Conservation (phyloP, 2,888 invertebrate species). For the Stenurella melanura region DNA sequence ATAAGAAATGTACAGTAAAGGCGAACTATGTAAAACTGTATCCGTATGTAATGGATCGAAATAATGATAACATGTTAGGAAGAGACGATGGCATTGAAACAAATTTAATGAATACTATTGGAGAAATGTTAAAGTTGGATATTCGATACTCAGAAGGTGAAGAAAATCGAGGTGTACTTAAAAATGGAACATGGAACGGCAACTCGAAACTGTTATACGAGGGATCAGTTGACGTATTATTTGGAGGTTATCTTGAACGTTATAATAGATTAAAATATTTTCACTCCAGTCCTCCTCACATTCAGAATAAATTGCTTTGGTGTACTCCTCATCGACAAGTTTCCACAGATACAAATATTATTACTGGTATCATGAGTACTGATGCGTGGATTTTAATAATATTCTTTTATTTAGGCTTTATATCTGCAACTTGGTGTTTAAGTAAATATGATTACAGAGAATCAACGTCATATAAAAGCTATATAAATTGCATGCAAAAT, state of each 20-base stretch:
- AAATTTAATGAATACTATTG: conserved; percentile 3
- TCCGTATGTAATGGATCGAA: not conserved
- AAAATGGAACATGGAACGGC: not conserved
- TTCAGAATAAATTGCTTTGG: not conserved
- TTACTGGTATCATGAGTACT: too few species aligned
- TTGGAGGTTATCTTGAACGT: not conserved
- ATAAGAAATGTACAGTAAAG: not conserved
- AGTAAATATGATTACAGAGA: not conserved
- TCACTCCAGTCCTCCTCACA: not conserved
- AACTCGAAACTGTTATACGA: not conserved
- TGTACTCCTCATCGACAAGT: not conserved
- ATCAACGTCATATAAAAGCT: not conserved
- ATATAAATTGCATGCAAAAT: not conserved
- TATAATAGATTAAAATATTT: not conserved
- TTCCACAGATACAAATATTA: not conserved
- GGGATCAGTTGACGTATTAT: conserved; percentile 1
- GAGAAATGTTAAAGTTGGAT: not conserved
- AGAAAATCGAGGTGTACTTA: not conserved
- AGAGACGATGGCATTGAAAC: not conserved
- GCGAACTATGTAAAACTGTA: not conserved
- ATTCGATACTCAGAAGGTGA: not conserved
- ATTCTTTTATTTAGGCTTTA: not conserved
- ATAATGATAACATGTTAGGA: not conserved
- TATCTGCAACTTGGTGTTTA: not conserved
- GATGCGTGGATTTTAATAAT: not conserved